These are phyloP conservation scores for Conopomorpha cramerella DNA, from an alignment of 1,140 invertebrate species.

Conservation along the genomic window DNA sequence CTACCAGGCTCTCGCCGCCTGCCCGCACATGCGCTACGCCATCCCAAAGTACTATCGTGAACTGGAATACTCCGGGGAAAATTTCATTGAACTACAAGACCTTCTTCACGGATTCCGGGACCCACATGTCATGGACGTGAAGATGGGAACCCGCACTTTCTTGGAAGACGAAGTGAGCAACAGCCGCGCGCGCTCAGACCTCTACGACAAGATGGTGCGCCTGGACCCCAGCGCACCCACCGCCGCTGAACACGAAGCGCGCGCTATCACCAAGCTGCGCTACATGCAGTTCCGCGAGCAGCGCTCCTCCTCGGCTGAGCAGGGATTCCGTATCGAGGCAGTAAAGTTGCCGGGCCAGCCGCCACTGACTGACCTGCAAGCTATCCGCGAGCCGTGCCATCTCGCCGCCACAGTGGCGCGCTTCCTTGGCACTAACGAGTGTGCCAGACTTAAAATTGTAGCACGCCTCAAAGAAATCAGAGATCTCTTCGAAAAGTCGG, in stretches of 20 bases:
- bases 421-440: conserved; percentile 73
- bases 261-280: conserved; percentile 88
- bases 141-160: conserved; percentile 92
- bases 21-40: conserved; percentile 73
- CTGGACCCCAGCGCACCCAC: conserved; percentile 88
- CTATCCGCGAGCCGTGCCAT: conserved; percentile 76
- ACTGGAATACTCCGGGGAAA: conserved; percentile 83
- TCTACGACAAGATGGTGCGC: conserved; percentile 93
- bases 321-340: conserved; percentile 96
- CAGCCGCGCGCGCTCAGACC: conserved; percentile 72
- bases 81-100: conserved; percentile 90
- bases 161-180: conserved; percentile 93
- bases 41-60: conserved; percentile 88
- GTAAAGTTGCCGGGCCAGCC: conserved; percentile 81
- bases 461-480: conserved; percentile 78
- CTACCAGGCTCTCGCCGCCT: conserved; percentile 80
- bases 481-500: conserved; percentile 78
- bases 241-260: conserved; percentile 72
- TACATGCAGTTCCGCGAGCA: conserved; percentile 96
- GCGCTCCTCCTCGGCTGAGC: conserved; percentile 87
- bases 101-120: conserved; percentile 83
- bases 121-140: conserved; percentile 91
- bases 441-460: conserved; percentile 72
- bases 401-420: conserved; percentile 78
- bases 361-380: conserved; percentile 77